phyloP scores from a whole-genome alignment of 2,888 invertebrate species.

The Chirona hameri region DNA sequence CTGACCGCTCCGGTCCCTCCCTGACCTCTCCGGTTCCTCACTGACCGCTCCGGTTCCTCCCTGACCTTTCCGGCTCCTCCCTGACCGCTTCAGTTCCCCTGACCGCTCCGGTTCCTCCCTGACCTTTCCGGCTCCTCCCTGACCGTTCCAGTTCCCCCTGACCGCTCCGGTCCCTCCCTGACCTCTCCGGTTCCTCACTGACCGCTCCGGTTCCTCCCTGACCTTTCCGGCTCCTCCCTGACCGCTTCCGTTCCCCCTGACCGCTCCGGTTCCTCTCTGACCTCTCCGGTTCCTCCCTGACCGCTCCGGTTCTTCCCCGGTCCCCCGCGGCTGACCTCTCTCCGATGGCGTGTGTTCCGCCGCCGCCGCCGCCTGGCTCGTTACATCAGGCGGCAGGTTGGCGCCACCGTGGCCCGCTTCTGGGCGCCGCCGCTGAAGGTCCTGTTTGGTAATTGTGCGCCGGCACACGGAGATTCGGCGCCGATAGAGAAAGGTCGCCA shows the following conservation, averaged over 20 bases:
- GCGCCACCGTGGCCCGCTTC: conserved; percentile 4
- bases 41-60: neutral
- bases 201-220: too few relatives aligned
- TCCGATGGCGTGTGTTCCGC: neutral
- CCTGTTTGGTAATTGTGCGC: conserved; percentile 8
- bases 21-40: neutral
- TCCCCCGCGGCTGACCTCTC: neutral
- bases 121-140: too few relatives aligned
- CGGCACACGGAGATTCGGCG: neutral
- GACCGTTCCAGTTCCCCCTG: too few relatives aligned
- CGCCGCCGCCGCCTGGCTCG: neutral
- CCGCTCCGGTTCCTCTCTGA: too few relatives aligned
- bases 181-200: too few relatives aligned
- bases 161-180: too few relatives aligned
- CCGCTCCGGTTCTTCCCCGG: neutral
- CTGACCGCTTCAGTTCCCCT: neutral
- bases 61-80: neutral
- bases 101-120: too few relatives aligned
- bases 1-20: neutral
- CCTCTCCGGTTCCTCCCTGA: too few relatives aligned
- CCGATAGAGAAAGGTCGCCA: neutral
- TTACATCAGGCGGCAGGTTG: neutral
- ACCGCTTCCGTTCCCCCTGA: too few relatives aligned
- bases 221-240: too few relatives aligned
- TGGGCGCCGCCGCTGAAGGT: neutral